A percentile compares a stretch with the other conserved stretches of the same genome.
phyloP scores from a whole-genome alignment of 2,113 vertebrate species.

The Arothron firmamentum region DNA sequence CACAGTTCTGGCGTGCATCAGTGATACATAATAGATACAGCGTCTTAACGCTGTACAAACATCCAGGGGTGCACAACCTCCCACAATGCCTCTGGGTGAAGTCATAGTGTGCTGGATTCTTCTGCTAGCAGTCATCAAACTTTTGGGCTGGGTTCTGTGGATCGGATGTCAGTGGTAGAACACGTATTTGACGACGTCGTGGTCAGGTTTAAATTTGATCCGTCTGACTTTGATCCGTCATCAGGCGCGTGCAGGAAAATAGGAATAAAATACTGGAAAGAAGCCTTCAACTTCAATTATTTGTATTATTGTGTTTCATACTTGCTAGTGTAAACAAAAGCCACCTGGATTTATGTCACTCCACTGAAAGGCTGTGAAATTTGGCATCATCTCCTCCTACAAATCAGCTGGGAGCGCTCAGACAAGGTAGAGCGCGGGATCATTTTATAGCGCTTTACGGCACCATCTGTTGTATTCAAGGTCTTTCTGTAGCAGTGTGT shows the following conservation, averaged over 20 bases:
- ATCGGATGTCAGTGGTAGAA: constrained; percentile 46
- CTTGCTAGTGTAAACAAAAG: no score
- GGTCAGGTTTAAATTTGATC: constrained; percentile 57
- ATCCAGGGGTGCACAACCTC: constrained; percentile 7
- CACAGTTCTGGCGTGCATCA: background rate
- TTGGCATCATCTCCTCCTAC: constrained; percentile 22
- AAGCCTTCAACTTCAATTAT: background rate
- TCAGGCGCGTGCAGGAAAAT: constrained; percentile 13
- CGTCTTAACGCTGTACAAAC: constrained; percentile 10
- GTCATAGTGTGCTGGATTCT: constrained; percentile 11
- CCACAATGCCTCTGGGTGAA: constrained; percentile 13
- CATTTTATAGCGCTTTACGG: constrained; percentile 38
- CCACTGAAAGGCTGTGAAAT: no score
- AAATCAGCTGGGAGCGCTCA: constrained; percentile 35
- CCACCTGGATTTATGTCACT: no score
- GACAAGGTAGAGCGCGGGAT: constrained; percentile 49
- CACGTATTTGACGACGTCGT: constrained; percentile 54
- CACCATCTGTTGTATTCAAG: constrained; percentile 52
- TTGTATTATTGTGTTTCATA: no score
- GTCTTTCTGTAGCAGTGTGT: constrained; percentile 47
- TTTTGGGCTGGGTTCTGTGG: constrained; percentile 47
- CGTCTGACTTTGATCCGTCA: constrained; percentile 48
- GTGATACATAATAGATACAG: constrained; percentile 6
- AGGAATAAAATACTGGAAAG: constrained; percentile 24
- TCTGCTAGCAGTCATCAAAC: constrained; percentile 42